Conservation (phyloP, 2,797 vertebrate genomes). For the Xerus rutilus region DNA sequence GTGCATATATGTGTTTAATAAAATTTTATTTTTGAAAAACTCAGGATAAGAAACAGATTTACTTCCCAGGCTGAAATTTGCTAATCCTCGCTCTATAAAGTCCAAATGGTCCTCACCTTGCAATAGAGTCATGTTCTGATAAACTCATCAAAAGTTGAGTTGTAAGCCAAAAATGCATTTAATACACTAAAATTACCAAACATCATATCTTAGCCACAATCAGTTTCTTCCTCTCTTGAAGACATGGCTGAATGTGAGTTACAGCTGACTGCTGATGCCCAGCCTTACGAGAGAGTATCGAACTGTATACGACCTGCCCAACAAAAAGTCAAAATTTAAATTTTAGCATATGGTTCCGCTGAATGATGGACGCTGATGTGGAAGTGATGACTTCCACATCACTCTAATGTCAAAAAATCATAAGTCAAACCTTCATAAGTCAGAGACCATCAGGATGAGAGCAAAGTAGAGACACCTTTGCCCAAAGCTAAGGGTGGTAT, state of each 20-base stretch:
- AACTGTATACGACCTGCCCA: too few relatives aligned
- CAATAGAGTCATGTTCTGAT: background rate
- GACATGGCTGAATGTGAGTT: too few relatives aligned
- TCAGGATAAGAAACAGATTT: too few relatives aligned
- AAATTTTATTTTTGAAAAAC: background rate
- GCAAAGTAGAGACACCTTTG: background rate
- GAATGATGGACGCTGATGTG: too few relatives aligned
- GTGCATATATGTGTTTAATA: background rate
- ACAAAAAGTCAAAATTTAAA: background rate
- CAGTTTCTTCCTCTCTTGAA: too few relatives aligned
- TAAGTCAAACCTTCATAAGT: background rate
- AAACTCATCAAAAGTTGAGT: background rate
- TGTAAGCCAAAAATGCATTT: background rate
- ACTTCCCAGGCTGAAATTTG: background rate
- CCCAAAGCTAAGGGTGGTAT: too few relatives aligned
- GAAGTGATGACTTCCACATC: background rate
- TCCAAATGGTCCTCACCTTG: background rate
- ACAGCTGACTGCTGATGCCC: background rate
- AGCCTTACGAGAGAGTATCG: background rate
- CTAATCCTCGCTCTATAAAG: background rate
- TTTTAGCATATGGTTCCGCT: background rate
- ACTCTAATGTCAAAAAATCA: background rate
- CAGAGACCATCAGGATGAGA: background rate
- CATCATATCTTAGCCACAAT: too few relatives aligned
- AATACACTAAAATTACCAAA: background rate